Evolutionary conservation across 2,888 invertebrate species (phyloP).

Genomic region (Eremobia ochroleuca): DNA sequence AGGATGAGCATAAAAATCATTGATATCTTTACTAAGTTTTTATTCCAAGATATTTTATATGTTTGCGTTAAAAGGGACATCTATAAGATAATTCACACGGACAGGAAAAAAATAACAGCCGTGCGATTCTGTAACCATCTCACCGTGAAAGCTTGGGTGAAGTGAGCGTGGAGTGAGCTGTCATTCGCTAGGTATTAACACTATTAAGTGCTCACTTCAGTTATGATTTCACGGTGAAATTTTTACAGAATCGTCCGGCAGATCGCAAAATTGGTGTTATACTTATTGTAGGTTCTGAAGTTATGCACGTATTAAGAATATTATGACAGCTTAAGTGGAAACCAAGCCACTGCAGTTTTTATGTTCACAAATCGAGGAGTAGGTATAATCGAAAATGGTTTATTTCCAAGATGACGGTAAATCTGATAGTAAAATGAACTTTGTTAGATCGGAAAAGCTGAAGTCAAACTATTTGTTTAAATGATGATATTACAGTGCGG

Average conservation of each 20-base stretch:
- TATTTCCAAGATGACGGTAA: background rate
- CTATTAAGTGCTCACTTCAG: too few relatives aligned
- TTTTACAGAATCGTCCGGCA: too few relatives aligned
- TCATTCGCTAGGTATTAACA: too few relatives aligned
- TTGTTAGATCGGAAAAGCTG: background rate
- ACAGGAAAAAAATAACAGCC: background rate
- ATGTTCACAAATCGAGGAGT: background rate
- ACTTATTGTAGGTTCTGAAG: background rate
- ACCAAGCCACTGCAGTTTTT: background rate
- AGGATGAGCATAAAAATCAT: background rate
- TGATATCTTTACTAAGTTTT: constrained; percentile 8
- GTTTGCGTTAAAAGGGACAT: background rate
- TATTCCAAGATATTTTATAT: background rate
- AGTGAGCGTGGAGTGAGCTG: too few relatives aligned
- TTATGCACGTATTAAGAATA: background rate
- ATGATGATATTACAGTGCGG: background rate
- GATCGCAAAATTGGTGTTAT: too few relatives aligned
- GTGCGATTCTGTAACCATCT: too few relatives aligned
- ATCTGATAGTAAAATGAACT: background rate
- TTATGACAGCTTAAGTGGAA: background rate
- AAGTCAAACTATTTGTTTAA: background rate
- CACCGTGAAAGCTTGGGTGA: too few relatives aligned
- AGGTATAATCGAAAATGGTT: too few relatives aligned
- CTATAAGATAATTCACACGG: background rate
- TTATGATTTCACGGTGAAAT: too few relatives aligned